Evolutionary conservation across 2,888 invertebrate species (phyloP).

Genomic region (Neocrepidodera transversa): DNA sequence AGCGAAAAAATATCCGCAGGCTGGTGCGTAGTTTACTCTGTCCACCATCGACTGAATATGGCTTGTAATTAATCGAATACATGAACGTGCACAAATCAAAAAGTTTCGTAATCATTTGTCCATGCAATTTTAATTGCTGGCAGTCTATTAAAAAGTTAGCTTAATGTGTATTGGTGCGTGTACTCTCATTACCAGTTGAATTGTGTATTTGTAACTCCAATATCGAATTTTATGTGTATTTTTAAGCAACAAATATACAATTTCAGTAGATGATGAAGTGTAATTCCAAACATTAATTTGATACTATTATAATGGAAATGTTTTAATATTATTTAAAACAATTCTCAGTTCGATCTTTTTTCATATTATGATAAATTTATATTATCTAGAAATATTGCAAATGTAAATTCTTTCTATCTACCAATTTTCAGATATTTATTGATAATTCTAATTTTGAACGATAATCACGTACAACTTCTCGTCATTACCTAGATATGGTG

Average conservation of each 20-base stretch:
- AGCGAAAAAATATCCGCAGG: no score
- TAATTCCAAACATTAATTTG: no score
- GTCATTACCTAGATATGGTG: conserved; percentile 6
- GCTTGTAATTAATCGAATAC: conserved; percentile 33
- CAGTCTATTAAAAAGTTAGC: conserved; percentile 36
- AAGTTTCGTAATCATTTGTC: conserved; percentile 38
- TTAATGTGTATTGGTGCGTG: conserved; percentile 27
- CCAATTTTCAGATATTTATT: no score
- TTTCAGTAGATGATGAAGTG: no score
- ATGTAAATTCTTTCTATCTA: no score
- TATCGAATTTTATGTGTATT: neutral
- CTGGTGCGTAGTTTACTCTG: neutral
- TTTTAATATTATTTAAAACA: no score
- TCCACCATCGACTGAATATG: conserved; percentile 9
- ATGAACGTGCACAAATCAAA: conserved; percentile 37
- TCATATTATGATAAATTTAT: no score
- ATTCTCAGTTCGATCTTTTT: no score
- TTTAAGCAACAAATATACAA: neutral
- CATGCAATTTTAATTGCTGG: conserved; percentile 42
- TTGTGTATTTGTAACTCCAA: conserved; percentile 20
- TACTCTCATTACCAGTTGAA: conserved; percentile 28
- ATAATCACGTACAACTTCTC: neutral
- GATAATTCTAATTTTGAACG: no score
- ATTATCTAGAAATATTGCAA: no score
- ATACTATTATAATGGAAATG: no score